phyloP scores from a whole-genome alignment of 1,140 invertebrate genomes.

The Drosophila littoralis region DNA sequence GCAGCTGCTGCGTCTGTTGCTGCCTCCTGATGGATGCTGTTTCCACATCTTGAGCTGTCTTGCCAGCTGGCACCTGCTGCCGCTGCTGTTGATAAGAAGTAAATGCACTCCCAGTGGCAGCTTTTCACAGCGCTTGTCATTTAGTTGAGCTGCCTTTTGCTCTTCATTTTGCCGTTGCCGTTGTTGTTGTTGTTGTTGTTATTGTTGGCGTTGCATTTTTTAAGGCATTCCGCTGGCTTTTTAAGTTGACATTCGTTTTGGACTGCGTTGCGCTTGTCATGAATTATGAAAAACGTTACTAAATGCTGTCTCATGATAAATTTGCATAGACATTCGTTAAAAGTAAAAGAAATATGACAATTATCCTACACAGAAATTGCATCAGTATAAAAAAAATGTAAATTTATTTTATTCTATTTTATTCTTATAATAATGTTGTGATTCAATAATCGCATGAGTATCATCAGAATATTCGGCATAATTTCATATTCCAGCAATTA shows the following conservation, averaged over 20 bases:
- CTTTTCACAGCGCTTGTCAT: slow-evolving; percentile 44
- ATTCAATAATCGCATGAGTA: no score
- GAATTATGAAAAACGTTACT: slow-evolving; percentile 48
- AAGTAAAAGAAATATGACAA: slow-evolving; percentile 1
- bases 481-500: no score
- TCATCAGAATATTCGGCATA: no score
- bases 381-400: no score
- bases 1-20: not conserved
- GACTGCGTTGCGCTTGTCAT: slow-evolving; percentile 33
- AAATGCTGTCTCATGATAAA: slow-evolving; percentile 37
- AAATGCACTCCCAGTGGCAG: slow-evolving; percentile 60
- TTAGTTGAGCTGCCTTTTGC: slow-evolving; percentile 43
- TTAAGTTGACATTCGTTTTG: slow-evolving; percentile 59
- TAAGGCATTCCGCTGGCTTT: slow-evolving; percentile 35
- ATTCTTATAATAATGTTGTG: no score
- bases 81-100: slow-evolving; percentile 40
- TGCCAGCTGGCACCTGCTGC: slow-evolving; percentile 21
- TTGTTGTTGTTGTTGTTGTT: slow-evolving; percentile 6
- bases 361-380: no score
- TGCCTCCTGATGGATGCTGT: slow-evolving; percentile 43
- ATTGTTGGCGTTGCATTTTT: slow-evolving; percentile 50
- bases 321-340: slow-evolving; percentile 23
- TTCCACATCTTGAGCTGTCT: slow-evolving; percentile 35
- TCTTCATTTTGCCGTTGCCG: not conserved
- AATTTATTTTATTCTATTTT: no score